Percentiles rank a stretch among this genome's conserved stretches.
phyloP scores from a whole-genome alignment of 2,888 invertebrate genomes.

The Drosophila maculinotata region DNA sequence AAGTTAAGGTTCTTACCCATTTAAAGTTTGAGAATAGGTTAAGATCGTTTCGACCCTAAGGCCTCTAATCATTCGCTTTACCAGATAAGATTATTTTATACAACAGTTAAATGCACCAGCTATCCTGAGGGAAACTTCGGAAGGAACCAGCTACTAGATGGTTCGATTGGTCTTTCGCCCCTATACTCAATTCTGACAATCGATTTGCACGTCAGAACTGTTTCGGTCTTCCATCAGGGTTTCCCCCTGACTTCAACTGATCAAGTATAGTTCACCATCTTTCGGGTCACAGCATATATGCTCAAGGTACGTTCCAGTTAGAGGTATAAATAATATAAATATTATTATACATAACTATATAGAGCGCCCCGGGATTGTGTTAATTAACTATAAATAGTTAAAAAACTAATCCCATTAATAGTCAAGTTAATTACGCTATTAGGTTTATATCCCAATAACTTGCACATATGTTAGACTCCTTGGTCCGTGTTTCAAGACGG shows the following conservation, averaged over 20 bases:
- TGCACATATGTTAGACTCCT: constrained; percentile 90
- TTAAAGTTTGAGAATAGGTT: constrained; percentile 87
- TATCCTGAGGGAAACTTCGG: constrained; percentile 92
- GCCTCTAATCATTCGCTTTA: constrained; percentile 92
- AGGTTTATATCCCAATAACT: constrained; percentile 88
- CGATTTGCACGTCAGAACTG: constrained; percentile 93
- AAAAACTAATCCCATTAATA: constrained; percentile 48
- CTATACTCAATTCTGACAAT: constrained; percentile 91
- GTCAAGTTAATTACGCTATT: constrained; percentile 88
- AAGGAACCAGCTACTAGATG: constrained; percentile 92
- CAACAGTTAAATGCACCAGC: constrained; percentile 86
- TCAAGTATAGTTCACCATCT: constrained; percentile 45
- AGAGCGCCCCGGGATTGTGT: constrained; percentile 73
- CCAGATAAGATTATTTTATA: constrained; percentile 87
- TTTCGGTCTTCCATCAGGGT: constrained; percentile 88
- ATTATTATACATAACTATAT: constrained; percentile 59
- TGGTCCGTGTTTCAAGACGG: constrained; percentile 93
- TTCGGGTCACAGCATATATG: constrained; percentile 83
- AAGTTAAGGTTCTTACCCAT: constrained; percentile 89
- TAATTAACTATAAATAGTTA: constrained; percentile 48
- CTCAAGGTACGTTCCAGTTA: constrained; percentile 57
- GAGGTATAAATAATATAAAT: constrained; percentile 61
- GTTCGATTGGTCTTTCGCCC: constrained; percentile 89
- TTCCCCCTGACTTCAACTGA: constrained; percentile 72
- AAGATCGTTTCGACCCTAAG: constrained; percentile 88